phyloP scores from a whole-genome alignment of 1,140 invertebrate species.

The Zophobas atratus region DNA sequence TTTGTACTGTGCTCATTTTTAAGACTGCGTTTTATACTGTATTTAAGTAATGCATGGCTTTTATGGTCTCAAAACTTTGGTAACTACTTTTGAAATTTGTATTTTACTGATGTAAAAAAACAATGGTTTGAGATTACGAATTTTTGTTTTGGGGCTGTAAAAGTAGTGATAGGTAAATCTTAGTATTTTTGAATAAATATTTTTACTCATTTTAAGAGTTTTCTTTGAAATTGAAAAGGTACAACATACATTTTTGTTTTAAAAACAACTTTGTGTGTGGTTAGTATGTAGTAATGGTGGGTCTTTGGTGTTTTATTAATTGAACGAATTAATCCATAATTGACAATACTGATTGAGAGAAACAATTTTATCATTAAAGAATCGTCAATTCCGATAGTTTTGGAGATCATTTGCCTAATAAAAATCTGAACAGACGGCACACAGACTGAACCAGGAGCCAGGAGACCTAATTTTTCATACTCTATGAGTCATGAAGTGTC shows the following conservation, averaged over 20 bases:
- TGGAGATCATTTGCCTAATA: too few relatives aligned
- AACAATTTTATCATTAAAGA: too few relatives aligned
- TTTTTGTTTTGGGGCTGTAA: background rate
- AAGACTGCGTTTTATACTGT: constrained; percentile 29
- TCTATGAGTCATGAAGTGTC: too few relatives aligned
- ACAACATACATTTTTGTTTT: background rate
- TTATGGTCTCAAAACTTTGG: background rate
- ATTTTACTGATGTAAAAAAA: constrained; percentile 1
- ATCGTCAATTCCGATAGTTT: too few relatives aligned
- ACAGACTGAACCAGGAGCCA: too few relatives aligned
- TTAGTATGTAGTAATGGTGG: too few relatives aligned
- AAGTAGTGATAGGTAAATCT: background rate
- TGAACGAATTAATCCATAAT: too few relatives aligned
- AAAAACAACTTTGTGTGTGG: too few relatives aligned
- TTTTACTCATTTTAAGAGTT: background rate
- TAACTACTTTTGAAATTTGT: background rate
- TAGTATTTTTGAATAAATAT: constrained; percentile 29
- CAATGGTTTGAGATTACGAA: constrained; percentile 5
- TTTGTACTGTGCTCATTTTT: constrained; percentile 43
- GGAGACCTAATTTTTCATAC: too few relatives aligned
- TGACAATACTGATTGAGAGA: too few relatives aligned
- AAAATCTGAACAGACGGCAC: too few relatives aligned
- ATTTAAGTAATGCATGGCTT: constrained; percentile 8
- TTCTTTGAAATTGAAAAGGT: background rate
- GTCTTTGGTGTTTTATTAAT: too few relatives aligned